phyloP scores from a whole-genome alignment of 2,113 vertebrate species.

The Pedetes capensis region DNA sequence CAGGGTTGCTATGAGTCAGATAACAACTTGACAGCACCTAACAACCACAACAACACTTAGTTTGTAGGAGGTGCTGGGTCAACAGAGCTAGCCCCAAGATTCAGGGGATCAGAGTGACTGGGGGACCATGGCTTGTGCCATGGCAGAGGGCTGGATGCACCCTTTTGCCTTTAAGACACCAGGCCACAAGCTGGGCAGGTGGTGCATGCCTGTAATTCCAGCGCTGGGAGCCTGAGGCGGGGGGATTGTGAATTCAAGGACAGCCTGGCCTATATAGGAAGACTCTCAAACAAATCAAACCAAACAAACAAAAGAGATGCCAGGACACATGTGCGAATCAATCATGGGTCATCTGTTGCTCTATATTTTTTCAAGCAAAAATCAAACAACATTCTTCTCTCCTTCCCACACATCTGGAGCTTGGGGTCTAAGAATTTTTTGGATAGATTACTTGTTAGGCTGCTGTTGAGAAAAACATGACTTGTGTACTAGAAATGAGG shows the following conservation, averaged over 20 bases:
- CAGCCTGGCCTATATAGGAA: too few species aligned
- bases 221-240: too few species aligned
- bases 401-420: background rate
- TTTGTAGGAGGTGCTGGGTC: background rate
- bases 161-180: background rate
- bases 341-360: too few species aligned
- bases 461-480: background rate
- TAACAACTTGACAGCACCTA: too few species aligned
- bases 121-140: rapidly evolving
- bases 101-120: background rate
- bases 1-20: too few species aligned
- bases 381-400: background rate
- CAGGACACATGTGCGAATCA: background rate
- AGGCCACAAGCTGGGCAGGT: too few species aligned
- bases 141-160: background rate
- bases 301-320: too few species aligned
- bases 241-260: too few species aligned
- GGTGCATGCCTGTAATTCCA: too few species aligned
- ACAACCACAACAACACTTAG: too few species aligned
- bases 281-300: too few species aligned
- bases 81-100: background rate
- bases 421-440: background rate
- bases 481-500: background rate
- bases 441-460: background rate
- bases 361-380: background rate